A percentile compares a stretch with the other conserved stretches of the same genome.
Conservation (phyloP, 2,113 vertebrate species). For the Saccopteryx bilineata region DNA sequence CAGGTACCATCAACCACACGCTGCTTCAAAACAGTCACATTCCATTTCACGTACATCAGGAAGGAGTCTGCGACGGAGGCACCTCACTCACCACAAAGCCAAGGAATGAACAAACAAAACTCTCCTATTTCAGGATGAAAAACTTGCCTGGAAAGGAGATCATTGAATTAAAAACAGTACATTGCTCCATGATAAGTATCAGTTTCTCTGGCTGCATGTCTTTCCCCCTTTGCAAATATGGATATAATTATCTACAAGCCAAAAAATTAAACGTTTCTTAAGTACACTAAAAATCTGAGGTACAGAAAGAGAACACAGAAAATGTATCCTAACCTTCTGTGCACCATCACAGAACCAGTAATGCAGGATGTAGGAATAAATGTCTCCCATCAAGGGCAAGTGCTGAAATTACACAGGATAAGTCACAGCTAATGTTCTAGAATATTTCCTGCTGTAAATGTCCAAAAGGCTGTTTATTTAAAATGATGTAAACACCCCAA, state of each 20-base stretch:
- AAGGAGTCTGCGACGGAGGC: neutral
- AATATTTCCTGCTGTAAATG: neutral
- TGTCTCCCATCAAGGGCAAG: neutral
- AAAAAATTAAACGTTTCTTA: conserved; percentile 17
- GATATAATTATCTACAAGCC: neutral
- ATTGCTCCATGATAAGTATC: neutral
- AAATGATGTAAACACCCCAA: neutral
- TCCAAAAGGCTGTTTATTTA: neutral
- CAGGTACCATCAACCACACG: no score
- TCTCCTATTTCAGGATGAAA: neutral
- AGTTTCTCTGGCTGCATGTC: neutral
- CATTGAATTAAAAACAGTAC: neutral
- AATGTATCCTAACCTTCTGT: accelerated
- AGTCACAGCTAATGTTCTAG: neutral
- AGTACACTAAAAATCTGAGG: neutral
- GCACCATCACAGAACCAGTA: neutral
- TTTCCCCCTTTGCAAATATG: neutral
- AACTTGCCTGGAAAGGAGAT: conserved; percentile 18
- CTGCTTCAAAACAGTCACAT: neutral
- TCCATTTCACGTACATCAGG: neutral
- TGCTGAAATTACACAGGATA: neutral
- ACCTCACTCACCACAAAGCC: neutral
- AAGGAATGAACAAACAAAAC: neutral
- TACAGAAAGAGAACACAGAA: neutral
- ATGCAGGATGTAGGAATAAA: neutral